These are phyloP conservation scores for Reticulitermes speratus DNA, from an alignment of 1,140 invertebrate genomes.

Conservation along the genomic window DNA sequence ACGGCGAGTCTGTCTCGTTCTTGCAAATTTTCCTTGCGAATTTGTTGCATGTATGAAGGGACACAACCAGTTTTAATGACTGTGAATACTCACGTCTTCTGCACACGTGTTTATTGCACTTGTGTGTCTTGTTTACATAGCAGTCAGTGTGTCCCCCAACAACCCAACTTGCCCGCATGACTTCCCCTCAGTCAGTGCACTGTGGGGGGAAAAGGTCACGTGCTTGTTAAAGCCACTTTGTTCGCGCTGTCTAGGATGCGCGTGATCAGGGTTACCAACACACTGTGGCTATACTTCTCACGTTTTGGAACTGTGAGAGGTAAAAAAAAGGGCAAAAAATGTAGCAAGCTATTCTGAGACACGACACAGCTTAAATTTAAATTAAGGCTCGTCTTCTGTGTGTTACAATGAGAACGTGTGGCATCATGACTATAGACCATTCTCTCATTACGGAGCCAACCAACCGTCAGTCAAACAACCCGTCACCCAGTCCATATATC, in stretches of 20 bases:
- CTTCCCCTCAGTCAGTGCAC: background rate
- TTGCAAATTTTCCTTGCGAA: too few species aligned
- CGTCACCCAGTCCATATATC: too few species aligned
- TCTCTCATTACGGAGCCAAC: too few species aligned
- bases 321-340: background rate
- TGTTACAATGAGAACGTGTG: too few species aligned
- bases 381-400: background rate
- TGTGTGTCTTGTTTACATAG: background rate
- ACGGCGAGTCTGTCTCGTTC: too few species aligned
- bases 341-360: background rate
- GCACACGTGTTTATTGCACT: background rate
- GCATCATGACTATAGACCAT: too few species aligned
- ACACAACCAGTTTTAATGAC: too few species aligned
- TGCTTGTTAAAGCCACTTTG: conserved; percentile 15
- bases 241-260: background rate
- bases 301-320: background rate
- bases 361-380: background rate
- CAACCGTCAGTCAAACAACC: too few species aligned
- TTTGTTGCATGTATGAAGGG: too few species aligned
- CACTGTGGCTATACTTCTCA: background rate
- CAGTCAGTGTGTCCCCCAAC: background rate
- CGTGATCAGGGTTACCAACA: background rate
- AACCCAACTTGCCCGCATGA: background rate
- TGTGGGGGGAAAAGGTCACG: background rate
- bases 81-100: background rate